Evolutionary conservation across 2,888 invertebrate species (phyloP).

Genomic region (Pyrochroa serraticornis): DNA sequence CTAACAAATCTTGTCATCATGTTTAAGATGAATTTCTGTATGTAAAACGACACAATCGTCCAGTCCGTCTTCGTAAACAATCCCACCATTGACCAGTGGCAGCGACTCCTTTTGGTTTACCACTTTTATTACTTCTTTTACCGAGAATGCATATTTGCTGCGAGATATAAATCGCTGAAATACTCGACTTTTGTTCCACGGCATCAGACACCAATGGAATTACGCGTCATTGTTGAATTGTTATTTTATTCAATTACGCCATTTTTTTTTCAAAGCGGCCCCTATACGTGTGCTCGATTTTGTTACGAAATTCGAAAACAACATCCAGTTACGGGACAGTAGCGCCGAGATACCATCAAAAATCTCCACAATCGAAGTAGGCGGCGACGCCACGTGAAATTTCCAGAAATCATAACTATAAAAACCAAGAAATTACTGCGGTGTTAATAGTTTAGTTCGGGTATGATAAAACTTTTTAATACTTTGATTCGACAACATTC

Average conservation of each 20-base stretch:
- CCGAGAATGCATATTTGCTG: conserved; percentile 18
- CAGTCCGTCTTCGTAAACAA: neutral
- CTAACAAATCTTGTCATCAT: conserved; percentile 32
- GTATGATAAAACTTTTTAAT: conserved; percentile 24
- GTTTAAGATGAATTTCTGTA: conserved; percentile 28
- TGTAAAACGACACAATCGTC: conserved; percentile 14
- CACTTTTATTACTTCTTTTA: conserved; percentile 18
- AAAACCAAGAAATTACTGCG: conserved; percentile 21
- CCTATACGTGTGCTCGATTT: neutral
- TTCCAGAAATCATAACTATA: conserved; percentile 26
- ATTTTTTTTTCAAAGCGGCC: neutral
- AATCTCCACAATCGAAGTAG: conserved; percentile 19
- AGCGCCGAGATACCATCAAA: conserved; percentile 19
- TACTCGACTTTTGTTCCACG: neutral
- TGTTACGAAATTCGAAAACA: too few relatives aligned
- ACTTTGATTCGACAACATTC: conserved; percentile 28
- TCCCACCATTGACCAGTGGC: neutral
- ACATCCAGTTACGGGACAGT: neutral
- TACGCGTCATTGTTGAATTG: conserved; percentile 13
- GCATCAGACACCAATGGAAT: conserved; percentile 9
- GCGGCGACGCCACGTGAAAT: conserved; percentile 14
- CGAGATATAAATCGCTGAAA: conserved; percentile 17
- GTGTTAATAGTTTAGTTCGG: conserved; percentile 25
- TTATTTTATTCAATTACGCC: conserved; percentile 17
- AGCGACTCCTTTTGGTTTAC: neutral